phyloP scores from a whole-genome alignment of 2,888 invertebrate genomes.

The Cryptus viduatorius region DNA sequence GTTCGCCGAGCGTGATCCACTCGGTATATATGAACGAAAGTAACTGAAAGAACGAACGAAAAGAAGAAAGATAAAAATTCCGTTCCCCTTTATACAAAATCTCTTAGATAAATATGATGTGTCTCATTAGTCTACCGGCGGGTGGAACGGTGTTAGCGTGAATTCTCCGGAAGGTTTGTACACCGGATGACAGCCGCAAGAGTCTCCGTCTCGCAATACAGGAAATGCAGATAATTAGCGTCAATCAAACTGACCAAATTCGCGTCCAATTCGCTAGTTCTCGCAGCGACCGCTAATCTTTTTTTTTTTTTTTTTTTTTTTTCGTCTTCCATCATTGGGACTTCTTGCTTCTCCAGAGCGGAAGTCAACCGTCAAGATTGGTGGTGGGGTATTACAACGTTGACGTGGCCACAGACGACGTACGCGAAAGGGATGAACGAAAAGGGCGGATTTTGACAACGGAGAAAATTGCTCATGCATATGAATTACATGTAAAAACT shows the following conservation, averaged over 20 bases:
- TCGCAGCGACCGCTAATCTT: neutral
- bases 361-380: slow-evolving; percentile 36
- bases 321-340: slow-evolving; percentile 36
- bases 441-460: neutral
- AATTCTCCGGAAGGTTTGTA: slow-evolving; percentile 36
- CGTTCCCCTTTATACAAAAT: neutral
- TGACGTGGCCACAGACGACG: slow-evolving; percentile 53
- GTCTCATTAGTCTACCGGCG: slow-evolving; percentile 20
- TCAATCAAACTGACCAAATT: slow-evolving; percentile 63
- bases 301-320: slow-evolving; percentile 44
- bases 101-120: slow-evolving; percentile 19
- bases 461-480: neutral
- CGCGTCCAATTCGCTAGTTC: slow-evolving; percentile 7
- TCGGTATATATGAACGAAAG: slow-evolving; percentile 31
- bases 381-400: slow-evolving; percentile 39
- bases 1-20: slow-evolving; percentile 42
- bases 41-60: slow-evolving; percentile 29
- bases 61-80: slow-evolving; percentile 20
- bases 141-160: neutral
- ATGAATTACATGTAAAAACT: no score
- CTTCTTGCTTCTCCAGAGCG: slow-evolving; percentile 16
- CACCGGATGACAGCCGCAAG: neutral
- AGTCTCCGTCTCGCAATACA: neutral
- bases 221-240: slow-evolving; percentile 63
- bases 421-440: slow-evolving; percentile 36